Evolutionary conservation across 2,797 vertebrate species (phyloP), one percentile per base, ranked within the genome.

Genomic region (Hypotaenidia okinawae): DNA sequence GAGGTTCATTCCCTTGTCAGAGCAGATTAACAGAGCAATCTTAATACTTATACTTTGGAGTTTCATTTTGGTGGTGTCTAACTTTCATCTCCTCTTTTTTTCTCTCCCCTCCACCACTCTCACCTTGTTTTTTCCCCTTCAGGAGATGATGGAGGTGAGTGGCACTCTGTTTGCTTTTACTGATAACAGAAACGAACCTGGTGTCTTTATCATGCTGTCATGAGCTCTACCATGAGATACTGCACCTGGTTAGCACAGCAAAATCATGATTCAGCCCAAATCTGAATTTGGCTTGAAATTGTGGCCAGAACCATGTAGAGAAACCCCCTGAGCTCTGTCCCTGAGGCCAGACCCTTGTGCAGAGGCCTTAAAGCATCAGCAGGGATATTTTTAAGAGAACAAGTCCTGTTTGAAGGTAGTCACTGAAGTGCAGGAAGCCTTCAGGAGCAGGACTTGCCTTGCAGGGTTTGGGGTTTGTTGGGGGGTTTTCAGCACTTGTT

Each of bases 101-200:
- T 35, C 35, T 25, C 43, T 64, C 30, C 25, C 25, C 39, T 66
- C 30, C 51, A 28, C 89, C 19, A 4, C 28, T 51, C 4, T 4
- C 55, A 57, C n/a, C 22, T 24, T 59, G 73, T 32, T 37, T 87
- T 37, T 45, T 18, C 19, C 45, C 45, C 75, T 10, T 66, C 82
- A 55, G 95, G 58, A 90, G 92, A 95, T 0, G 85, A 97, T 0
- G 95, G 70, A 96, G 97, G 96, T 97, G 89, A 96, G 97, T 94
- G 43, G 24, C 54, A 24, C 81, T 79, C 58, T 86, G 64, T 86
- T 89, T 94, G 85, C 11, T 91, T 95, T 89, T 13, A 1, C 79
- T 74, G 79, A 51, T 59, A 83, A 51, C 61, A 81, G 84, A 14
- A 76, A 51, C 33, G 76, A 84, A 57, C 8, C 66, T 22, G 35